Conservation (phyloP, 2,113 vertebrate species). For the Entosphenus tridentatus region DNA sequence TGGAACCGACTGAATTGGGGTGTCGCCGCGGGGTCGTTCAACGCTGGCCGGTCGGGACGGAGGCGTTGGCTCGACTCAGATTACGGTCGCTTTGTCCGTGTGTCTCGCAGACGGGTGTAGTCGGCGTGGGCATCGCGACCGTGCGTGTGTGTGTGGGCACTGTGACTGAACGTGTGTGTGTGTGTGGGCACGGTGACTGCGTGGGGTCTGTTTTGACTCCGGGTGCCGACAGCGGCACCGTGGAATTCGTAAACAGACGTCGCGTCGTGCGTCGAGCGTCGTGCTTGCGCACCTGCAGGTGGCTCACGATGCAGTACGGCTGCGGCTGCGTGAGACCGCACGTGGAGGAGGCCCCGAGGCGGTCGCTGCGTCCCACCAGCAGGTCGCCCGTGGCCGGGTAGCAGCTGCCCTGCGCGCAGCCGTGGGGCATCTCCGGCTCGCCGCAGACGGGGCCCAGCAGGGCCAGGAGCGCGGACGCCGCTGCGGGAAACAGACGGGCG, state of each 20-base stretch:
- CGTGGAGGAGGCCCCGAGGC: constrained; percentile 33
- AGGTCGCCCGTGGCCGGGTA: constrained; percentile 50
- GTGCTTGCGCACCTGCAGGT: constrained; percentile 27
- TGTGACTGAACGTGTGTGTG: too few species aligned
- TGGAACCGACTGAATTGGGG: too few species aligned
- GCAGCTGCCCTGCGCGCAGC: constrained; percentile 32
- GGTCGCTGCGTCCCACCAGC: constrained; percentile 27
- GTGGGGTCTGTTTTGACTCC: not conserved
- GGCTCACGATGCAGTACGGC: constrained; percentile 47
- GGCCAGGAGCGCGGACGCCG: not conserved
- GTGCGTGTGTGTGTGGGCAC: too few species aligned
- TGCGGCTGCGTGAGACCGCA: constrained; percentile 27
- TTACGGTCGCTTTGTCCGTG: too few species aligned
- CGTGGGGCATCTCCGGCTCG: constrained; percentile 13
- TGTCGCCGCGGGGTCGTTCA: too few species aligned
- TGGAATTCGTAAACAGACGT: not conserved
- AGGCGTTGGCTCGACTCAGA: too few species aligned
- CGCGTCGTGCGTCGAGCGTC: not conserved
- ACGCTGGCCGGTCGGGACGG: too few species aligned
- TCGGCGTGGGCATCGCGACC: too few species aligned
- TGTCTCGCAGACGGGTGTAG: too few species aligned
- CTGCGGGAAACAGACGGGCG: not conserved
- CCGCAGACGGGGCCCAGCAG: not conserved
- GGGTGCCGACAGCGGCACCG: not conserved
- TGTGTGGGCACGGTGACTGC: too few species aligned